Percentiles rank a stretch among this genome's conserved stretches.
Conservation (phyloP, 1,140 invertebrate genomes). For the Lysiphlebus fabarum region DNA sequence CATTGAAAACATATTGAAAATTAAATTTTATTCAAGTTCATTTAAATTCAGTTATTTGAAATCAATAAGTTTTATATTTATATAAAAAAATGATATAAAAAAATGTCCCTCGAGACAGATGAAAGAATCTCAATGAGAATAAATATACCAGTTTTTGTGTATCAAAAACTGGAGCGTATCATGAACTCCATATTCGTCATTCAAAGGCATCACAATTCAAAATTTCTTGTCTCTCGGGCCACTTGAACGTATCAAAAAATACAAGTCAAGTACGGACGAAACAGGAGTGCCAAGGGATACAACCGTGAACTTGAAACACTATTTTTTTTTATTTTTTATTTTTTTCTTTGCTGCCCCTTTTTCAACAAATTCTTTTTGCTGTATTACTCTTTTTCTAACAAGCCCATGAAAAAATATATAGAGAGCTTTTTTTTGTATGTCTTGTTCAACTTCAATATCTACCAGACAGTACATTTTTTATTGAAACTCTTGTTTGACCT, state of each 20-base stretch:
- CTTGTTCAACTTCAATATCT: background rate
- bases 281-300: too few species aligned
- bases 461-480: conserved; percentile 21
- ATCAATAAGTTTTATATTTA: too few species aligned
- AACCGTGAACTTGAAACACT: too few species aligned
- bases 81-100: too few species aligned
- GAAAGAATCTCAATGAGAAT: background rate
- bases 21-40: too few species aligned
- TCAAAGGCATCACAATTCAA: conserved; percentile 13
- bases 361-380: too few species aligned
- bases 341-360: too few species aligned
- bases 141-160: conserved; percentile 11
- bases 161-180: conserved; percentile 15
- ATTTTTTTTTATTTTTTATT: too few species aligned
- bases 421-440: background rate
- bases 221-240: conserved; percentile 17
- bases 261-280: too few species aligned
- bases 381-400: background rate
- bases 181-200: conserved; percentile 26
- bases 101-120: background rate
- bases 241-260: too few species aligned
- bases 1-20: too few species aligned
- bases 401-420: background rate
- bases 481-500: conserved; percentile 24
- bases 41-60: too few species aligned